Evolutionary conservation across 1,140 invertebrate species (phyloP).

Genomic region (Octopus bimaculoides): DNA sequence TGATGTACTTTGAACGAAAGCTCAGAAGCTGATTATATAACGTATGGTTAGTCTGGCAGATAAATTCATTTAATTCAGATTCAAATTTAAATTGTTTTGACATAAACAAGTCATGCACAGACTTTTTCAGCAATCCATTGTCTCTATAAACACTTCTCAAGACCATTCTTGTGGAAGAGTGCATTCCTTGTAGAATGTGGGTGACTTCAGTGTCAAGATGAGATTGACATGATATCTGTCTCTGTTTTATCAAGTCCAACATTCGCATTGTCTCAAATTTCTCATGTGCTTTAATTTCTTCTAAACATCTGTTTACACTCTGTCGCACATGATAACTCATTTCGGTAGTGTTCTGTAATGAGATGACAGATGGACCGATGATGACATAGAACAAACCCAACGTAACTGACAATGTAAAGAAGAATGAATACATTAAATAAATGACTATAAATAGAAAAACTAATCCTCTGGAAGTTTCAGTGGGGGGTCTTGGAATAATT

Average conservation of each 20-base stretch:
- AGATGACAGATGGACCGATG: conserved; percentile 5
- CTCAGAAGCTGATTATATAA: neutral
- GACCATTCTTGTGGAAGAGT: neutral
- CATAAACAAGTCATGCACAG: conserved; percentile 1
- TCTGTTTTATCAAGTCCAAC: conserved; percentile 2
- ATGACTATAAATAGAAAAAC: conserved; percentile 6
- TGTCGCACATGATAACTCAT: conserved; percentile 8
- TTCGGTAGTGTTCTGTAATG: conserved; percentile 4
- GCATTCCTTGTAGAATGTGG: neutral
- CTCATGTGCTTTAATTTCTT: conserved; percentile 10
- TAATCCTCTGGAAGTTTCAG: conserved; percentile 5
- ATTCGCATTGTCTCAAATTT: neutral
- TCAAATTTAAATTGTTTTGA: conserved; percentile 3
- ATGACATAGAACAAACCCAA: conserved; percentile 11
- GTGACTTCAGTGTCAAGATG: conserved; percentile 10
- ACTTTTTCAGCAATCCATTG: conserved; percentile 6
- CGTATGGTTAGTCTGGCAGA: neutral
- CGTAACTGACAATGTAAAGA: conserved; percentile 13
- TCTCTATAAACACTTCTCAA: conserved; percentile 8
- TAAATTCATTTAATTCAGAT: neutral
- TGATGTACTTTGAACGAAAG: conserved; percentile 11
- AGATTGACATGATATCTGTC: neutral
- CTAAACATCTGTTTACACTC: conserved; percentile 7
- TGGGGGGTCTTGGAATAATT: conserved; percentile 2
- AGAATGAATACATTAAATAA: conserved; percentile 11